phyloP scores from a whole-genome alignment of 2,888 invertebrate genomes.

The Hypselothyrea guttata region DNA sequence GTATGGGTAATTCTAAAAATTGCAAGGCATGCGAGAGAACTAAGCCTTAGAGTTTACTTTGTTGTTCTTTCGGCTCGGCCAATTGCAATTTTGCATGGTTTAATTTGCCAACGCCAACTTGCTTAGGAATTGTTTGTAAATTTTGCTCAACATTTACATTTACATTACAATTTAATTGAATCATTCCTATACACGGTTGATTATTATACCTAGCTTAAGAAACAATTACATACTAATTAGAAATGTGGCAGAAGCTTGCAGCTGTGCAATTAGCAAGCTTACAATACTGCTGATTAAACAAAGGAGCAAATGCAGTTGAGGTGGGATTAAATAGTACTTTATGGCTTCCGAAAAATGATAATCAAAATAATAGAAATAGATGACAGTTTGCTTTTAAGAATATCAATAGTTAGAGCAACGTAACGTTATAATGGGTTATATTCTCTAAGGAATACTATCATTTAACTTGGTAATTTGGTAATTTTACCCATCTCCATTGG shows the following conservation, averaged over 20 bases:
- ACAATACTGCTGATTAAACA: too few relatives aligned
- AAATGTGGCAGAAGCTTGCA: neutral
- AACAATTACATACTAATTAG: conserved; percentile 29
- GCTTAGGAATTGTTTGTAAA: conserved; percentile 40
- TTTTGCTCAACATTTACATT: conserved; percentile 28
- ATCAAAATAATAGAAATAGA: too few relatives aligned
- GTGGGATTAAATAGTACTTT: too few relatives aligned
- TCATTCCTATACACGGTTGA: conserved; percentile 12
- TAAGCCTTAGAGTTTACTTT: neutral
- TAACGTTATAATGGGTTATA: too few relatives aligned
- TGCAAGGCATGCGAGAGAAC: conserved; percentile 29
- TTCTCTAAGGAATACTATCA: too few relatives aligned
- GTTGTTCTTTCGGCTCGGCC: conserved; percentile 8
- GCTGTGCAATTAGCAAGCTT: neutral
- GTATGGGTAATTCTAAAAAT: conserved; percentile 67
- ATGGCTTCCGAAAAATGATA: too few relatives aligned
- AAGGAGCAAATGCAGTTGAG: too few relatives aligned
- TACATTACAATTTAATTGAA: conserved; percentile 22
- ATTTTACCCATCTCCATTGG: too few relatives aligned
- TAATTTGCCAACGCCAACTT: conserved; percentile 32
- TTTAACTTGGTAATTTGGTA: too few relatives aligned
- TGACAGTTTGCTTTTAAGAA: too few relatives aligned
- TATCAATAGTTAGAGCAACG: too few relatives aligned
- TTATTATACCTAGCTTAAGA: conserved; percentile 24
- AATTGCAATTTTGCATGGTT: conserved; percentile 36